Evolutionary conservation across 2,113 vertebrate genomes (phyloP).

Genomic region (Engystomops pustulosus): DNA sequence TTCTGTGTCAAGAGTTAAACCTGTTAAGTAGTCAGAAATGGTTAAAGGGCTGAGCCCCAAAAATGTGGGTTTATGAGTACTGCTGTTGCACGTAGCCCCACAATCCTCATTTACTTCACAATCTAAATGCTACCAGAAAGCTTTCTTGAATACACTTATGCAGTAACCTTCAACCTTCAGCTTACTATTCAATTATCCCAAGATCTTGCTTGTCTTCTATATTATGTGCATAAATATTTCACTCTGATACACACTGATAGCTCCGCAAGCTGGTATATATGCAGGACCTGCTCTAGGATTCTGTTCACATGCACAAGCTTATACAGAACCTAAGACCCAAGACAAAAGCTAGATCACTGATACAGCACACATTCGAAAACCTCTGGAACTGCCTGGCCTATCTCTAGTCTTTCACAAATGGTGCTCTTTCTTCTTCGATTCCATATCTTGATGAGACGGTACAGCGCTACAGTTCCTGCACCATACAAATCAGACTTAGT

Average conservation of each 20-base stretch:
- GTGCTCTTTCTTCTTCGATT: conserved; percentile 14
- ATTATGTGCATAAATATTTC: conserved; percentile 61
- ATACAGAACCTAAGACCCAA: conserved; percentile 50
- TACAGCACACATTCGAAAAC: conserved; percentile 56
- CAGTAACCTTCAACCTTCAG: conserved; percentile 56
- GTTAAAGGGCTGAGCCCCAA: background rate
- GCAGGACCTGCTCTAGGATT: conserved; percentile 64
- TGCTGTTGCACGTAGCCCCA: conserved; percentile 9
- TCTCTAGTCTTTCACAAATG: conserved; percentile 23
- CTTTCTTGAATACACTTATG: conserved; percentile 30
- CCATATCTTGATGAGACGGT: conserved; percentile 55
- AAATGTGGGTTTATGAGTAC: background rate
- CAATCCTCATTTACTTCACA: conserved; percentile 22
- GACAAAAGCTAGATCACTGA: conserved; percentile 62
- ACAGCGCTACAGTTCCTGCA: conserved; percentile 37
- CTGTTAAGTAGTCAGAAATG: background rate
- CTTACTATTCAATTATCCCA: conserved; percentile 58
- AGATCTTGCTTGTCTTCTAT: conserved; percentile 52
- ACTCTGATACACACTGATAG: conserved; percentile 50
- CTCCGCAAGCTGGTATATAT: conserved; percentile 33
- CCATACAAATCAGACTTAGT: conserved; percentile 48
- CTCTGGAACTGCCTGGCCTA: conserved; percentile 58
- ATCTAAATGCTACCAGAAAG: conserved; percentile 21
- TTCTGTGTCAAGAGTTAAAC: background rate
- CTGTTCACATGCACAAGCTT: conserved; percentile 60